A percentile compares a stretch with the other conserved stretches of the same genome.
Conservation (phyloP, 2,113 vertebrate species). For the Dromas ardeola region DNA sequence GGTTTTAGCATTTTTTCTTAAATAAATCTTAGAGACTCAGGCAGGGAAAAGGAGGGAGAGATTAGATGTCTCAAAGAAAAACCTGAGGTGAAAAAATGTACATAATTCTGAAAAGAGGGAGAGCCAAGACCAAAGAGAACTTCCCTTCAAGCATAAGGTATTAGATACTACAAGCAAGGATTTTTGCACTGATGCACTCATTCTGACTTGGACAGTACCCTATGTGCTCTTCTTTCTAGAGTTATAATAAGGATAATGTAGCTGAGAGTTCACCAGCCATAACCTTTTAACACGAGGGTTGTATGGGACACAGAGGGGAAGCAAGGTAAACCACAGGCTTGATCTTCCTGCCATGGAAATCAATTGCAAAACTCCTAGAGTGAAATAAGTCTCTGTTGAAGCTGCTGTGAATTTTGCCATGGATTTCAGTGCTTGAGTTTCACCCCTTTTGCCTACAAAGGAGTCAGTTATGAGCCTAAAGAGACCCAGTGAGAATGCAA, state of each 20-base stretch:
- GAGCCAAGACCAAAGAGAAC: neutral
- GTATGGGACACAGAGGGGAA: neutral
- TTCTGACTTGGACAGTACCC: neutral
- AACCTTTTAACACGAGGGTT: neutral
- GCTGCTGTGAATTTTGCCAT: neutral
- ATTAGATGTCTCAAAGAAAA: neutral
- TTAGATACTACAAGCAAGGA: neutral
- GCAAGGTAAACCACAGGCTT: neutral
- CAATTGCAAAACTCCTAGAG: neutral
- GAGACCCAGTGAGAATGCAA: neutral
- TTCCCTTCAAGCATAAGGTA: neutral
- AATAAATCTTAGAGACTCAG: neutral
- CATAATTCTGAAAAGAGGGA: neutral
- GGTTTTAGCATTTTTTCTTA: neutral
- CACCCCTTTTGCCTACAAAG: neutral
- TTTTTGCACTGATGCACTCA: neutral
- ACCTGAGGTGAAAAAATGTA: neutral
- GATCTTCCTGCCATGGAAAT: neutral
- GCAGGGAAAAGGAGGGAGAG: neutral
- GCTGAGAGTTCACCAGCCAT: neutral
- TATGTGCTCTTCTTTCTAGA: neutral
- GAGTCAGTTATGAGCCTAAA: neutral
- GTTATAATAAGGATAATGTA: neutral
- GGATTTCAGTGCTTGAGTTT: constrained; percentile 16
- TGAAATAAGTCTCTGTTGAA: neutral